Conservation (phyloP, 2,113 vertebrate genomes). For the Rhinogobius similis region DNA sequence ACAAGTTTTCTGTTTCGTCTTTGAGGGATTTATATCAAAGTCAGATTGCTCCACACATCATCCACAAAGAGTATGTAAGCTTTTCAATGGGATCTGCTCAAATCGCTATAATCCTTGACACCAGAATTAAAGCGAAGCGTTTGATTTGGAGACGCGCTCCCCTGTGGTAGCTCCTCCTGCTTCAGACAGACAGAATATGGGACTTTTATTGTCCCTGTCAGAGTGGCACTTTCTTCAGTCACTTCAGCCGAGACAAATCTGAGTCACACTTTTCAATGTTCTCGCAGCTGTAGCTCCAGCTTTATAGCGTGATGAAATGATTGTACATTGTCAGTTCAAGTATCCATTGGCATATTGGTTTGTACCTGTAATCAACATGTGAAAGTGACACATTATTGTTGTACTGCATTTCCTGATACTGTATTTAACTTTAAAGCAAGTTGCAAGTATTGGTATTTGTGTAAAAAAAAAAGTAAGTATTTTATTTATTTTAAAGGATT, state of each 20-base stretch:
- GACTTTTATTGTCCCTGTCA: constrained; percentile 11
- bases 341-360: neutral
- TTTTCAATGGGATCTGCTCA: constrained; percentile 51
- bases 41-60: constrained; percentile 46
- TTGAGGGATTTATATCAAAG: constrained; percentile 58
- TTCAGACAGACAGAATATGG: constrained; percentile 8
- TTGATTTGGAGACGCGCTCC: constrained; percentile 49
- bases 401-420: no score
- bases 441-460: no score
- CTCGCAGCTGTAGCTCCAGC: neutral
- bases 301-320: neutral
- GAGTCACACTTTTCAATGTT: neutral
- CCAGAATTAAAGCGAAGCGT: constrained; percentile 55
- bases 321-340: neutral
- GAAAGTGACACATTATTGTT: no score
- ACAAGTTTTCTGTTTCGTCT: constrained; percentile 25
- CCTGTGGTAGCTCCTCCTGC: constrained; percentile 36
- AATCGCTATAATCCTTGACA: constrained; percentile 65
- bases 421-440: no score
- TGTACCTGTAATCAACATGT: no score
- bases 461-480: no score
- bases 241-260: neutral
- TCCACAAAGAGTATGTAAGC: constrained; percentile 52
- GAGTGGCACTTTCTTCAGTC: neutral
- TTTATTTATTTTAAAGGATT: no score